Evolutionary conservation across 2,888 invertebrate species (phyloP).

Genomic region (Nomada flava): DNA sequence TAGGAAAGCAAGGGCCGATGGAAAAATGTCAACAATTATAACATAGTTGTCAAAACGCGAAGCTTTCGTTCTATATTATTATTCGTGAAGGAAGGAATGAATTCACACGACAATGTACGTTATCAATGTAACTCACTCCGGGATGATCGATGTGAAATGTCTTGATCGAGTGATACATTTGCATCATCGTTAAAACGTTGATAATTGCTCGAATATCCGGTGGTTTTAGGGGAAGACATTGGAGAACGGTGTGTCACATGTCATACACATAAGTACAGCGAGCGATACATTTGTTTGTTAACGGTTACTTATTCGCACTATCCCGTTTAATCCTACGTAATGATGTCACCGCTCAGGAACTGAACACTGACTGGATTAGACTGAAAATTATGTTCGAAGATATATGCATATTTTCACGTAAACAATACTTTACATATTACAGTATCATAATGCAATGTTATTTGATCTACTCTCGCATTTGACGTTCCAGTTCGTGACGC

Average conservation of each 20-base stretch:
- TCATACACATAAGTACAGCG: slow-evolving; percentile 38
- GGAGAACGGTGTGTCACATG: slow-evolving; percentile 53
- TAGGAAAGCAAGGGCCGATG: slow-evolving; percentile 1
- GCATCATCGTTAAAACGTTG: slow-evolving; percentile 78
- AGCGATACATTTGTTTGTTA: slow-evolving; percentile 35
- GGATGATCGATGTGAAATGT: slow-evolving; percentile 72
- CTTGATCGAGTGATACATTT: slow-evolving; percentile 70
- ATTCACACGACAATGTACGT: not conserved
- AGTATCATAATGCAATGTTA: slow-evolving; percentile 37
- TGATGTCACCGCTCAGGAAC: slow-evolving; percentile 25
- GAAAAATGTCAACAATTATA: not conserved
- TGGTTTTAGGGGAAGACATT: slow-evolving; percentile 71
- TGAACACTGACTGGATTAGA: slow-evolving; percentile 35
- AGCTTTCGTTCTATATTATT: not conserved
- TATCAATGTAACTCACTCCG: slow-evolving; percentile 74
- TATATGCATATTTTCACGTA: slow-evolving; percentile 38
- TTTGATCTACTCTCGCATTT: slow-evolving; percentile 37
- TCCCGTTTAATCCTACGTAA: not conserved
- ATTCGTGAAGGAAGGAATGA: slow-evolving; percentile 13
- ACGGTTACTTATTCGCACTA: slow-evolving; percentile 12
- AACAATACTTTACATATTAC: slow-evolving; percentile 44
- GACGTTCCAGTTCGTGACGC: slow-evolving; percentile 36
- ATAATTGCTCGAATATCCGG: slow-evolving; percentile 73
- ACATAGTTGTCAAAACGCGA: not conserved
- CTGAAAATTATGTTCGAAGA: slow-evolving; percentile 11